Percentiles rank a stretch among this genome's conserved stretches.
phyloP scores from a whole-genome alignment of 2,113 vertebrate species.

The Eclectus roratus region DNA sequence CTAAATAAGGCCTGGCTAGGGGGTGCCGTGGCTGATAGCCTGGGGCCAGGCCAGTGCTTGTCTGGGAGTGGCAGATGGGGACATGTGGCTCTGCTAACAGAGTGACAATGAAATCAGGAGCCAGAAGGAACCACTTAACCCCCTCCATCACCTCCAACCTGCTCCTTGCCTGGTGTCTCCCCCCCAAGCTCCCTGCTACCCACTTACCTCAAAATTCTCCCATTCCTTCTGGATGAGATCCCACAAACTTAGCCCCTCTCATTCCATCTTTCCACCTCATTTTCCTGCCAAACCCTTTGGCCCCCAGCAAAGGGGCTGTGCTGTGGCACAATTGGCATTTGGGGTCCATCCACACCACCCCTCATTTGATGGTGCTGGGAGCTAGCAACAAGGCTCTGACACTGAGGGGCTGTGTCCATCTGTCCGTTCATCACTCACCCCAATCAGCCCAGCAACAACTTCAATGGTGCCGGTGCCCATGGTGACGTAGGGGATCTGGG shows the following conservation, averaged over 20 bases:
- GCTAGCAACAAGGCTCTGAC: not conserved
- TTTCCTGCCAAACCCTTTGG: not conserved
- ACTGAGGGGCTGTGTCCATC: fast-evolving
- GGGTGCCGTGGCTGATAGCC: not conserved
- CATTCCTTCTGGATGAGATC: not conserved
- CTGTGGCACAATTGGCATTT: not conserved
- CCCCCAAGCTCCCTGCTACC: not conserved
- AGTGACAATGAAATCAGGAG: not conserved
- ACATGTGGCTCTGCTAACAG: not conserved
- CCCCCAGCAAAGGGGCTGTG: not conserved
- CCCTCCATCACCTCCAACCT: not conserved
- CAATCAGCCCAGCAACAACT: slow-evolving; percentile 82
- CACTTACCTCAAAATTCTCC: not conserved
- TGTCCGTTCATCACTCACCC: slow-evolving; percentile 71
- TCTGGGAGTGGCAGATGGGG: not conserved
- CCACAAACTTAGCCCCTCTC: not conserved
- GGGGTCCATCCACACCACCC: not conserved
- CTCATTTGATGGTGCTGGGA: not conserved
- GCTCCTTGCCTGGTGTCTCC: not conserved
- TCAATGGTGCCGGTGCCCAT: slow-evolving; percentile 86
- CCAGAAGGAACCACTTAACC: not conserved
- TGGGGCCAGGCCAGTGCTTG: not conserved
- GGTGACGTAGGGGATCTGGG: slow-evolving; percentile 85
- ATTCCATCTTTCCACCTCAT: not conserved
- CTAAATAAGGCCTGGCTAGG: slow-evolving; percentile 43